Conservation (phyloP, 2,113 vertebrate genomes). For the Oryzias melastigma region DNA sequence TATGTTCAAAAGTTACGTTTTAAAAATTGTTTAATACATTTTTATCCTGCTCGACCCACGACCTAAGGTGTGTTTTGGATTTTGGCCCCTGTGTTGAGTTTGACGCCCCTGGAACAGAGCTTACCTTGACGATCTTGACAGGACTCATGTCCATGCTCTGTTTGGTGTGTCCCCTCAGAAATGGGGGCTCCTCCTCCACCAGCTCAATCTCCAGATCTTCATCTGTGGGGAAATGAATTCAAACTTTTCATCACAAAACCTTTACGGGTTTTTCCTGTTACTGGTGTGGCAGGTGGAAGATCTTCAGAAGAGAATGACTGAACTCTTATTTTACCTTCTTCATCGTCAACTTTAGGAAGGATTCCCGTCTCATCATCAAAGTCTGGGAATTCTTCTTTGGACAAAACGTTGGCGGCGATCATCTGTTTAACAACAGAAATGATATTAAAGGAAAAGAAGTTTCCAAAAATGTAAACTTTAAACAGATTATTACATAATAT, state of each 20-base stretch:
- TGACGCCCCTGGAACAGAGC: not conserved
- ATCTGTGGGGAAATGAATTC: constrained; percentile 71
- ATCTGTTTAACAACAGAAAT: constrained; percentile 77
- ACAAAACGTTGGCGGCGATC: constrained; percentile 97
- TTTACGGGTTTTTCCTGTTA: not conserved
- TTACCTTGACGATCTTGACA: constrained; percentile 98
- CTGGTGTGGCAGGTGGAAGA: not conserved
- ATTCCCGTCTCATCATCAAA: constrained; percentile 98
- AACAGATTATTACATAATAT: too few relatives aligned
- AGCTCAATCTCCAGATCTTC: constrained; percentile 98
- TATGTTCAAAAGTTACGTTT: too few relatives aligned
- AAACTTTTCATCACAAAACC: not conserved
- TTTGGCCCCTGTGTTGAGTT: too few relatives aligned
- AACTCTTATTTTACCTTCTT: constrained; percentile 83
- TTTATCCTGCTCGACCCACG: too few relatives aligned
- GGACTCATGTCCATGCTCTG: constrained; percentile 99
- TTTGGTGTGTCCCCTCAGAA: constrained; percentile 95
- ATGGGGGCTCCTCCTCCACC: constrained; percentile 96
- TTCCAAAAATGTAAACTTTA: too few relatives aligned
- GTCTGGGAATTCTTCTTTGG: constrained; percentile 98
- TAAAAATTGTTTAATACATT: too few relatives aligned
- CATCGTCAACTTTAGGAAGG: constrained; percentile 97
- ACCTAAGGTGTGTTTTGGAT: too few relatives aligned
- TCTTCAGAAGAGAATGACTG: not conserved
- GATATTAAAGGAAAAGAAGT: not conserved